Evolutionary conservation across 2,113 vertebrate genomes (phyloP).

Genomic region (Mesocricetus auratus): DNA sequence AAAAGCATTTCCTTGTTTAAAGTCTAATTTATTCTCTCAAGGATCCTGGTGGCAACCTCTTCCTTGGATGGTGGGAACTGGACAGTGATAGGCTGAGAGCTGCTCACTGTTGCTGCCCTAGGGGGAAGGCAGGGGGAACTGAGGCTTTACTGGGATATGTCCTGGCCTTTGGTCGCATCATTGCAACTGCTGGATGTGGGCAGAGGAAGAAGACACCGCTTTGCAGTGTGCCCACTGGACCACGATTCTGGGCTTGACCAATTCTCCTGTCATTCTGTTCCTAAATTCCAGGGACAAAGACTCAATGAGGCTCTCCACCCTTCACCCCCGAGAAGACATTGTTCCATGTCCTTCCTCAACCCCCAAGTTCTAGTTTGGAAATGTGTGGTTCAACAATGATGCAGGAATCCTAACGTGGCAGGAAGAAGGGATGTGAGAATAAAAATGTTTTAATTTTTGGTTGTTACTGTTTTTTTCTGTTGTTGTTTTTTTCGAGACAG

Average conservation of each 20-base stretch:
- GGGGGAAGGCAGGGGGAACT: too few relatives aligned
- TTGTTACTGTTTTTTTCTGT: not conserved
- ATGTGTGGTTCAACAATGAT: not conserved
- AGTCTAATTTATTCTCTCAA: not conserved
- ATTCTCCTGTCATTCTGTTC: not conserved
- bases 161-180: not conserved
- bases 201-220: not conserved
- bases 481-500: not conserved
- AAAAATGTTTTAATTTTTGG: not conserved
- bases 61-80: not conserved
- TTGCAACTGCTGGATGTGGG: not conserved
- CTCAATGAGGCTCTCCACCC: not conserved
- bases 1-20: not conserved
- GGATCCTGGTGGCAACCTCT: not conserved
- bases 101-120: not conserved
- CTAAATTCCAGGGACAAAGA: not conserved
- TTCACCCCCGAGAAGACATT: not conserved
- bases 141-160: not conserved
- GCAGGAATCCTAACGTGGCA: not conserved
- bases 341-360: not conserved
- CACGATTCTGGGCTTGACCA: not conserved
- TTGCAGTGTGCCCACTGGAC: not conserved
- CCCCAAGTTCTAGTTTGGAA: slow-evolving; percentile 9
- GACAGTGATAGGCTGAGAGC: not conserved
- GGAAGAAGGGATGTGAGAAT: not conserved